Base-by-base conservation (phyloP, 2,888 invertebrate genomes). In the Patella ulyssiponensis region DNA sequence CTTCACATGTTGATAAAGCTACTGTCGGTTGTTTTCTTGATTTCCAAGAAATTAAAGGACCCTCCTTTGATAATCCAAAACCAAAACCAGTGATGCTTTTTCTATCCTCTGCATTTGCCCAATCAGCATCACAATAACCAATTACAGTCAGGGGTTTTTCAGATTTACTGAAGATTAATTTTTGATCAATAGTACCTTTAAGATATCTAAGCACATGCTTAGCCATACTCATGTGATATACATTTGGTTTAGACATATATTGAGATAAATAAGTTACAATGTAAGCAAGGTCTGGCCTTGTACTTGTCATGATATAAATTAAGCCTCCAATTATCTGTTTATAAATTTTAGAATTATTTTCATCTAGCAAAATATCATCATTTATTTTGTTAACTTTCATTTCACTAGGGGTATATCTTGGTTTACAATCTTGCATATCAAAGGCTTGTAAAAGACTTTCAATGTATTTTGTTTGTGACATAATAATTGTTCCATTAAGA, bases 1-100 rank as follows among this genome's bases (percentile, higher is more conserved):
- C 81, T 69, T 81, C 78, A 78, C 81, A 80, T 69, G 78, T 77
- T 11, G 78, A 75, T 20, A 80, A 73, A 20, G 80, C 80, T 20
- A 77, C 53, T 14, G 77, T 77, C 14, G 44, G 71, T 71, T 81
- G 79, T 73, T 64, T 64, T 15, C n/a, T 64, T 2, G 17, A 17
- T 20, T n/a, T 64, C 64, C 64, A 64, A 44, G 64, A 20, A 17
- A 64, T n/a, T 17, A 64, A 15, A 20, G 64, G 17, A 64, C 64
- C n/a, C 9, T 64, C 5, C 2, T 64, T 64, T 20, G n/a, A 64
- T 64, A 64, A 64, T 20, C 11, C 11, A 64, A 64, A 64, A 2
- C 64, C 15, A 64, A 17, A 64, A 64, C 79, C 80, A 20, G 74
- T 52, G n/a, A 77, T 79, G 71, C 78, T 80, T 27, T 58, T 72